Percentiles rank a stretch among this genome's conserved stretches.
phyloP scores from a whole-genome alignment of 53 echinoderm and acorn worm genomes.

The Zoroaster sp. region DNA sequence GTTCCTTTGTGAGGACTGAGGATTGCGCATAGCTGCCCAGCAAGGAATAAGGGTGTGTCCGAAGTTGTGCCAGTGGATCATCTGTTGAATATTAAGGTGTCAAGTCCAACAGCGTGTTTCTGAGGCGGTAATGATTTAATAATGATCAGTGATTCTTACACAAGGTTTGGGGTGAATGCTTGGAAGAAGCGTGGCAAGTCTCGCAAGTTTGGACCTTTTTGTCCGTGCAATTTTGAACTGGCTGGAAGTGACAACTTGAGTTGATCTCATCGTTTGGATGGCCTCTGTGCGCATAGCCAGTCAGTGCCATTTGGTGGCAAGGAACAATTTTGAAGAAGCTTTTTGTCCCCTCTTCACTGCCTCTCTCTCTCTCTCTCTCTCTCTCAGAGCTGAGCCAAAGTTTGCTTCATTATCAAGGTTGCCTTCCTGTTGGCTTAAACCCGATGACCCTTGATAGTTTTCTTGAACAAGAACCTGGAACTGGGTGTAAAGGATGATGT shows the following conservation, averaged over 20 bases:
- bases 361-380: too few species aligned
- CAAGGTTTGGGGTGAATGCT: too few species aligned
- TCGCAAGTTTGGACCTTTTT: background rate
- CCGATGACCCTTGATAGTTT: too few species aligned
- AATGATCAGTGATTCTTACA: background rate
- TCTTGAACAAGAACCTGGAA: too few species aligned
- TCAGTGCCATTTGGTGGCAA: background rate
- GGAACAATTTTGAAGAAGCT: background rate
- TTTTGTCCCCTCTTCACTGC: background rate
- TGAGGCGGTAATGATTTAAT: background rate
- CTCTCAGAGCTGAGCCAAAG: background rate
- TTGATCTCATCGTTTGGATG: too few species aligned
- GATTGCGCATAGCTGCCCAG: too few species aligned
- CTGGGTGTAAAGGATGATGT: too few species aligned
- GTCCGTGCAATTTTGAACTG: background rate
- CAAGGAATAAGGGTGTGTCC: too few species aligned
- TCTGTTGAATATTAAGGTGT: background rate
- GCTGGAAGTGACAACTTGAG: background rate
- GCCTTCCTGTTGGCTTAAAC: background rate
- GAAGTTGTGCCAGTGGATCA: background rate
- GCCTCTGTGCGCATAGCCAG: background rate
- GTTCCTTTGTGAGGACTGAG: background rate
- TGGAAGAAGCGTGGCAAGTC: background rate
- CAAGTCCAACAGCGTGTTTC: background rate
- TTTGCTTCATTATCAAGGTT: background rate